These are phyloP conservation scores for Platyscapa corneri DNA, from an alignment of 1,140 invertebrate genomes.

Conservation along the genomic window DNA sequence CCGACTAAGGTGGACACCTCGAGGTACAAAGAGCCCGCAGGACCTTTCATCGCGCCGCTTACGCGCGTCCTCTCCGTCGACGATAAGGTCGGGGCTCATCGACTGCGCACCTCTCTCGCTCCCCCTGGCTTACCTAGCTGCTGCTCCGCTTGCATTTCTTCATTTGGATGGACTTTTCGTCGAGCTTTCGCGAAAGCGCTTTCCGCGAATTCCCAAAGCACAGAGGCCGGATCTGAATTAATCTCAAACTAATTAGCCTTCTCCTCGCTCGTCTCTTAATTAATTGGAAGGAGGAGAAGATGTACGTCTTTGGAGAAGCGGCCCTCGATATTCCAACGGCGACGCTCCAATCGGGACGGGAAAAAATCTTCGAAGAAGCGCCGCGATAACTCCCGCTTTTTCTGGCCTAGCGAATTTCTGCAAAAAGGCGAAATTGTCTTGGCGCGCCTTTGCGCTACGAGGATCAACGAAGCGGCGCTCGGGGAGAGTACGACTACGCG, in stretches of 20 bases:
- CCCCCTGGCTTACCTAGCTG: background rate
- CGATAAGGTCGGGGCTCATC: slow-evolving; percentile 56
- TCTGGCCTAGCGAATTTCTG: background rate
- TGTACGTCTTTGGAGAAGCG: no score
- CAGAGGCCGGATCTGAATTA: no score
- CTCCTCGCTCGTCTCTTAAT: background rate
- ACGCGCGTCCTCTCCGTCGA: slow-evolving; percentile 43
- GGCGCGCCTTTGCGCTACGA: background rate
- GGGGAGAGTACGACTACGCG: background rate
- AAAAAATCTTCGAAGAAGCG: no score
- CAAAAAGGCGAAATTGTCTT: slow-evolving; percentile 5
- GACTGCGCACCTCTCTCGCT: background rate
- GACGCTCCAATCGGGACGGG: background rate
- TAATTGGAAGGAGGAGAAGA: background rate
- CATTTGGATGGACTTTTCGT: background rate
- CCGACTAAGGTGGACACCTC: slow-evolving; percentile 31
- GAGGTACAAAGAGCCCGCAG: slow-evolving; percentile 46
- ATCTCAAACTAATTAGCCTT: background rate
- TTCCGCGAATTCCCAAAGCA: background rate
- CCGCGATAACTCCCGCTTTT: background rate
- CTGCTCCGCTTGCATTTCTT: background rate
- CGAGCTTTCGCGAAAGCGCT: slow-evolving; percentile 13
- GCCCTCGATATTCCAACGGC: background rate
- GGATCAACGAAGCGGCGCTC: no score
- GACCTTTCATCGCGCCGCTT: slow-evolving; percentile 69